Base-by-base conservation (phyloP, 1,140 invertebrate species). In the Eriocheir sinensis region DNA sequence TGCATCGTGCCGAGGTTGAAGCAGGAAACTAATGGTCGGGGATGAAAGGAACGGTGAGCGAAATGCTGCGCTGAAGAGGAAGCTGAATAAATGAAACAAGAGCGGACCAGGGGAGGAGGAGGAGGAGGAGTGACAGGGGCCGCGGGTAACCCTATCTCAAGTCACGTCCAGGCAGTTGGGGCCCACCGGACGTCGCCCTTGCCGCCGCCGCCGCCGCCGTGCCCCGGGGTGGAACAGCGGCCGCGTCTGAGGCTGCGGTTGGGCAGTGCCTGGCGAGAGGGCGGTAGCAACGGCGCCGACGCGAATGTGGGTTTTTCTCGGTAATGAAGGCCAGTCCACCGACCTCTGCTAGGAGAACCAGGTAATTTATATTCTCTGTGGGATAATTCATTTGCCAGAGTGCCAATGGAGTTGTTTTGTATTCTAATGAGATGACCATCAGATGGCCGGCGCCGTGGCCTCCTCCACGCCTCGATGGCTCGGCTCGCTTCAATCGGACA, bases 371-470 rank as follows among this genome's bases (percentile, higher is more conserved):
- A 41, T 41, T 85, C 81, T n/a, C 81, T 12, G 34, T 17, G 81
- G 38, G 38, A 41, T 85, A 85, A 85, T 85, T 85, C 34, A 85
- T 36, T 85, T 38, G 38, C 81, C 81, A 38, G 81, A 36, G 38
- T 85, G 81, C 81, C 81, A 85, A 85, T 36, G 81, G 34, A 41
- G 81, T 36, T 85, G 81, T 38, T 36, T 38, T 85, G 81, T 85
- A 85, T 38, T 85, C 81, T 85, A 85, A 36, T 41, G 38, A 38
- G 81, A 38, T 38, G 34, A 17, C 81, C 81, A 36, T 85, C 34
- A 85, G 38, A 85, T 85, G 17, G 9, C 81, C 38, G 34, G 34
- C 81, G 34, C 81, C 81, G 9, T 34, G 34, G 34, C 38, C 81
- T 34, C 38, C 38, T 41, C 17, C 81, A 38, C 81, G 34, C 81